These are phyloP conservation scores for Drosophila phalerata DNA, from an alignment of 2,888 invertebrate genomes.

Conservation along the genomic window DNA sequence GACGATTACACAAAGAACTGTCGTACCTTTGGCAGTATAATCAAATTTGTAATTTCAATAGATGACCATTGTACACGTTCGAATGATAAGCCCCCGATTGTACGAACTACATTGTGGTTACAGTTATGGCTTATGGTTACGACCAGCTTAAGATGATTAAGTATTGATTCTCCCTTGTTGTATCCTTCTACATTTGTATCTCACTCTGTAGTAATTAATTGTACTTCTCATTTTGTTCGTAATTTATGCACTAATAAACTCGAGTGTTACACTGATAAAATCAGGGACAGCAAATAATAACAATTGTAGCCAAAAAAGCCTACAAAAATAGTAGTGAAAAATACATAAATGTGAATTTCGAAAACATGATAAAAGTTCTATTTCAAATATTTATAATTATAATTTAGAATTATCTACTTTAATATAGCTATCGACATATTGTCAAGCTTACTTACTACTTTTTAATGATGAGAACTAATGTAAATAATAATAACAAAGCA, in stretches of 20 bases:
- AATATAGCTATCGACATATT: too few species aligned
- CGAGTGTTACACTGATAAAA: background rate
- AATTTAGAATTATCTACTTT: too few species aligned
- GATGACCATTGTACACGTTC: slow-evolving; percentile 31
- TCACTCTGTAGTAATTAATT: slow-evolving; percentile 9
- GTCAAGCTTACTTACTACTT: too few species aligned
- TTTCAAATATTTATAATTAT: too few species aligned
- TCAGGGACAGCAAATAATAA: too few species aligned
- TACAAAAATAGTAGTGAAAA: too few species aligned
- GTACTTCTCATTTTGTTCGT: slow-evolving; percentile 11
- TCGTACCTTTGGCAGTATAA: slow-evolving; percentile 19
- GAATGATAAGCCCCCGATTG: slow-evolving; percentile 48
- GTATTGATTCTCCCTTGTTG: slow-evolving; percentile 19
- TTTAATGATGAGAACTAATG: too few species aligned
- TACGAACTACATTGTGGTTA: slow-evolving; percentile 22
- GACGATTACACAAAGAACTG: slow-evolving; percentile 20
- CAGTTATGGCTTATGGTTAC: slow-evolving; percentile 26
- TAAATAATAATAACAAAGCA: too few species aligned
- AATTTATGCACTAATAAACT: slow-evolving; percentile 17
- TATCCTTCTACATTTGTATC: background rate
- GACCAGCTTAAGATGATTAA: slow-evolving; percentile 24
- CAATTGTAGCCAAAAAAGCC: too few species aligned
- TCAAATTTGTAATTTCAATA: slow-evolving; percentile 51
- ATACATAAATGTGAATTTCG: too few species aligned
- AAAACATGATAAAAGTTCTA: too few species aligned